Conservation (phyloP, 2,888 invertebrate genomes). For the Metallyticus violacea region DNA sequence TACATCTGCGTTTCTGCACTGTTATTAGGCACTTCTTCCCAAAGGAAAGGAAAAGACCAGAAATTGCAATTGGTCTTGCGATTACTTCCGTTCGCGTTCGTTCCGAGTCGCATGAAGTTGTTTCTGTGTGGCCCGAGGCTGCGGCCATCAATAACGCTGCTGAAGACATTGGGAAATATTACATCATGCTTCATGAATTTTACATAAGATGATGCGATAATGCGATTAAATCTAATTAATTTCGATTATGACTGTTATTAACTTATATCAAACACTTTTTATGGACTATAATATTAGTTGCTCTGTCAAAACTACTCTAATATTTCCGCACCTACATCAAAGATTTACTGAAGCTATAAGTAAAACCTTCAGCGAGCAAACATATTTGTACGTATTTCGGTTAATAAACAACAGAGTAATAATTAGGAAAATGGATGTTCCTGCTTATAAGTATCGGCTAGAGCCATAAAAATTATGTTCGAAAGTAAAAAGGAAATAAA, state of each 20-base stretch:
- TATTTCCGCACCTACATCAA: neutral
- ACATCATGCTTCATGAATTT: neutral
- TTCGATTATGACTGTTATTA: neutral
- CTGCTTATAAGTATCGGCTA: no score
- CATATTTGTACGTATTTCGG: no score
- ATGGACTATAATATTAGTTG: neutral
- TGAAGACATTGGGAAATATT: neutral
- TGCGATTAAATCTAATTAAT: neutral
- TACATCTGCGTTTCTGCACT: neutral
- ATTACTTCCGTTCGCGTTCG: neutral
- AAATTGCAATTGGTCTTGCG: neutral
- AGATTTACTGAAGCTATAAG: no score
- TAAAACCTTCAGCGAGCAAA: no score
- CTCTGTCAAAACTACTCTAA: neutral
- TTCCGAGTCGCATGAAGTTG: neutral
- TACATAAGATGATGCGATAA: neutral
- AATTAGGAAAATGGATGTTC: no score
- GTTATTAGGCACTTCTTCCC: neutral
- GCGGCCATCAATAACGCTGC: neutral
- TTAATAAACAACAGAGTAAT: no score
- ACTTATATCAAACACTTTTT: neutral
- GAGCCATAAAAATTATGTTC: no score
- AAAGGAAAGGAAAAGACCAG: neutral
- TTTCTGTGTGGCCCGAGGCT: neutral
- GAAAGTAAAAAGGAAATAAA: no score